A percentile compares a stretch with the other conserved stretches of the same genome.
Evolutionary conservation across 2,888 invertebrate species (phyloP).

Genomic region (Lacanobia wlatinum): DNA sequence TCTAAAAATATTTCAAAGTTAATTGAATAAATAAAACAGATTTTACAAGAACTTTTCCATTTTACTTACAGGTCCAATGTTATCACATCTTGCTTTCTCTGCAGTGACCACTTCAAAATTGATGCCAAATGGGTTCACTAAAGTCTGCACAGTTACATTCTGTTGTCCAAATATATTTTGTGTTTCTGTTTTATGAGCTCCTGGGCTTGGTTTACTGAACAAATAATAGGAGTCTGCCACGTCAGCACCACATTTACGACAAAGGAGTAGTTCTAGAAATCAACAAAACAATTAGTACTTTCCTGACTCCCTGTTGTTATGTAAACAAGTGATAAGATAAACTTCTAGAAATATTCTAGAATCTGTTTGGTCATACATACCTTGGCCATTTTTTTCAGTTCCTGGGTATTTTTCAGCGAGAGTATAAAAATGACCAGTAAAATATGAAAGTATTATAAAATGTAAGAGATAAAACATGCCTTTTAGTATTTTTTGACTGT

Average conservation of each 20-base stretch:
- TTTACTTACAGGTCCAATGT: constrained; percentile 86
- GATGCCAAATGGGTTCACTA: constrained; percentile 90
- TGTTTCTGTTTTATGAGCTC: constrained; percentile 84
- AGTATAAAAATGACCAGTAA: constrained; percentile 63
- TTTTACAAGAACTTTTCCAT: not conserved
- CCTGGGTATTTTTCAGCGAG: constrained; percentile 70
- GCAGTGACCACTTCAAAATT: constrained; percentile 89
- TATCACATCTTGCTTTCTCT: constrained; percentile 90
- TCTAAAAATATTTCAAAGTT: constrained; percentile 72
- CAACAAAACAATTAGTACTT: constrained; percentile 33
- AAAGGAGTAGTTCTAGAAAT: constrained; percentile 89
- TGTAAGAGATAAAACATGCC: constrained; percentile 79
- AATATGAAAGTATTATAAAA: constrained; percentile 71
- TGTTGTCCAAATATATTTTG: constrained; percentile 89
- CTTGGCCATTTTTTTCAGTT: constrained; percentile 75
- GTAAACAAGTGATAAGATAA: constrained; percentile 47
- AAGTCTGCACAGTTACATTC: constrained; percentile 89
- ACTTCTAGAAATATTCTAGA: not conserved
- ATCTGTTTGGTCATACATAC: constrained; percentile 55
- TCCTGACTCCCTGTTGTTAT: constrained; percentile 23
- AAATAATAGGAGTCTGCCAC: constrained; percentile 90
- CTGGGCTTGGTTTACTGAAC: constrained; percentile 88
- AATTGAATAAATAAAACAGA: not conserved
- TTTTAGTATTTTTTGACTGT: constrained; percentile 49
- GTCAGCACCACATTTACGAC: constrained; percentile 91